Conservation (phyloP, 1,140 invertebrate genomes). For the Cotesia typhae region DNA sequence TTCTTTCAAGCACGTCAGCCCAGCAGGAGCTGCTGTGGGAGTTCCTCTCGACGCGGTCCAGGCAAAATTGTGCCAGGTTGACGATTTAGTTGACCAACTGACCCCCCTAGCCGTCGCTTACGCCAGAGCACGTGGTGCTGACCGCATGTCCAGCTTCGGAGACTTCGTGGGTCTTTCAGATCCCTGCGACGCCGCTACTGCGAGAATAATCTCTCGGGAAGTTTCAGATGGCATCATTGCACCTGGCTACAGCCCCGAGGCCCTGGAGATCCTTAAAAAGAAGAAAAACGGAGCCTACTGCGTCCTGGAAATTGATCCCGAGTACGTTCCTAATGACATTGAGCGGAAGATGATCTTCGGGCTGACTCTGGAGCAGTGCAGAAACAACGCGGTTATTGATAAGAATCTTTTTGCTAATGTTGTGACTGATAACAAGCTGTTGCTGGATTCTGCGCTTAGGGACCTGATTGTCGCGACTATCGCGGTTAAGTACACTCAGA, state of each 20-base stretch:
- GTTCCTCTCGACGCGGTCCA: constrained; percentile 77
- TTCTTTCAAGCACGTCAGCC: constrained; percentile 98
- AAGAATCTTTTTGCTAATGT: constrained; percentile 83
- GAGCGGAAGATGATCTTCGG: constrained; percentile 93
- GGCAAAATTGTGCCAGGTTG: constrained; percentile 92
- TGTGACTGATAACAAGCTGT: constrained; percentile 76
- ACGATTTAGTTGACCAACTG: constrained; percentile 79
- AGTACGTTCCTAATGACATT: constrained; percentile 80
- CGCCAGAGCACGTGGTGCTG: constrained; percentile 94
- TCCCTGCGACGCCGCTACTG: constrained; percentile 87
- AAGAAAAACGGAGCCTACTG: constrained; percentile 97
- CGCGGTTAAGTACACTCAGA: constrained; percentile 97
- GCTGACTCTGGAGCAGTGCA: constrained; percentile 88
- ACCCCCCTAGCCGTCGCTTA: constrained; percentile 94
- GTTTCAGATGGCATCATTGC: constrained; percentile 98
- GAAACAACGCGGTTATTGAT: constrained; percentile 90
- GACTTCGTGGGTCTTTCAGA: constrained; percentile 97
- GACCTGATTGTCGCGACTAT: constrained; percentile 97
- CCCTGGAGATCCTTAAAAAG: constrained; percentile 88
- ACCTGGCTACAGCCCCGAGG: constrained; percentile 86
- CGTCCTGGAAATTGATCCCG: constrained; percentile 90
- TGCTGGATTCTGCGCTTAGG: constrained; percentile 80
- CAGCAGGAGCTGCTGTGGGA: constrained; percentile 93
- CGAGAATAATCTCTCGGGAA: constrained; percentile 76
- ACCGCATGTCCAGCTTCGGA: constrained; percentile 98